Conservation (phyloP, 2,888 invertebrate species). For the Psylliodes chrysocephalus region DNA sequence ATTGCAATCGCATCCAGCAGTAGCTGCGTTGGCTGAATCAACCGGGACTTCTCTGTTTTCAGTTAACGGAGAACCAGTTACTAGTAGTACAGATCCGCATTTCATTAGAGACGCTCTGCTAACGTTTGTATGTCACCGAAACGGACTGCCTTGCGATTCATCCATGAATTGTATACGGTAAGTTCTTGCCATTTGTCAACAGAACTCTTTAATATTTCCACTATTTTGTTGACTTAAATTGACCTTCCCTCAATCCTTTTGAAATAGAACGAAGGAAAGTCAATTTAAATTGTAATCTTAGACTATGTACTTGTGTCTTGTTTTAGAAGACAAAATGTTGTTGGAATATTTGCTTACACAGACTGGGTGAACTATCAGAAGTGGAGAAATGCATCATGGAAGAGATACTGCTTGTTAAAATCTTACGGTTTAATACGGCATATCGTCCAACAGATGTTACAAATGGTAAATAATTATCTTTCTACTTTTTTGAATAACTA, state of each 20-base stretch:
- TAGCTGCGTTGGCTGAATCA: constrained; percentile 75
- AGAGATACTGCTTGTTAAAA: constrained; percentile 74
- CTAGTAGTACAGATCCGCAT: constrained; percentile 73
- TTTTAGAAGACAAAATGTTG: constrained; percentile 71
- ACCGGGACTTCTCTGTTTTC: constrained; percentile 74
- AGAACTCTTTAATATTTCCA: no score
- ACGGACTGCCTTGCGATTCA: constrained; percentile 79
- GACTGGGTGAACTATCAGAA: constrained; percentile 81
- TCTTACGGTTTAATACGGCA: constrained; percentile 87
- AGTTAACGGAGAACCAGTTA: constrained; percentile 68
- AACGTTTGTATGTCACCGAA: constrained; percentile 87
- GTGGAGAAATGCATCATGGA: constrained; percentile 69
- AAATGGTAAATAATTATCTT: constrained; percentile 69
- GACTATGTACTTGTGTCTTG: not conserved
- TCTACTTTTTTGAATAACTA: not conserved
- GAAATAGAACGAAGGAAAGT: not conserved
- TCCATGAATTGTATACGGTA: constrained; percentile 63
- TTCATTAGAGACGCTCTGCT: constrained; percentile 83
- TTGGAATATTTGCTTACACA: constrained; percentile 82
- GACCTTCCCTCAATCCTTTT: no score
- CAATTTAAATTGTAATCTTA: not conserved
- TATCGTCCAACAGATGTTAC: constrained; percentile 82
- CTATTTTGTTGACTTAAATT: no score
- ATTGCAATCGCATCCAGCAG: constrained; percentile 78
- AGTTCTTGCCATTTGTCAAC: no score